These are phyloP conservation scores for Sus cebifrons DNA, from an alignment of 2,797 vertebrate genomes.

Conservation along the genomic window DNA sequence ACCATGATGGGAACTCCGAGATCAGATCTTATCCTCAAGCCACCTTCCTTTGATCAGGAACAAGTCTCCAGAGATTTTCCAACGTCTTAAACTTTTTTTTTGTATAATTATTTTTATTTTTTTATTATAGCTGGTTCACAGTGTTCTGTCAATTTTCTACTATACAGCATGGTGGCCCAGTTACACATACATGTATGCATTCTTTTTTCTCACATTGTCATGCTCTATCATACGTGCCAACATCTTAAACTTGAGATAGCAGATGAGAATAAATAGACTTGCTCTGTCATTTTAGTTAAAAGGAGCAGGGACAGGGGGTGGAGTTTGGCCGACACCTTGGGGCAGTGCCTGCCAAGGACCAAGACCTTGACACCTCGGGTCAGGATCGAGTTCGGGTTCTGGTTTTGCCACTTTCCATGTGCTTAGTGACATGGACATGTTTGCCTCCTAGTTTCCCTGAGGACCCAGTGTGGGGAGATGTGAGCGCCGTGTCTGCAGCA, in stretches of 20 bases:
- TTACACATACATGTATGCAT: too few relatives aligned
- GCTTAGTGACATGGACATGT: neutral
- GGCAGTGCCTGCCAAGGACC: fast-evolving
- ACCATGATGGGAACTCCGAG: neutral
- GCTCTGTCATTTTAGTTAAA: too few relatives aligned
- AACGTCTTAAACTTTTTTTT: neutral
- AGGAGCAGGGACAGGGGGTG: fast-evolving
- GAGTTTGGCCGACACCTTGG: neutral
- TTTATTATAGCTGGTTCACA: too few relatives aligned
- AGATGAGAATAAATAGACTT: neutral
- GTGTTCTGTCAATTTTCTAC: too few relatives aligned
- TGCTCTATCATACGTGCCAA: too few relatives aligned
- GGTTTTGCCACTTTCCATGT: fast-evolving
- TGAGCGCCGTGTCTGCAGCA: fast-evolving
- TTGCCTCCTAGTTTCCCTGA: neutral
- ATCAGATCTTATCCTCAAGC: neutral
- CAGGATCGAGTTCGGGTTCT: neutral
- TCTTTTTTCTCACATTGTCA: too few relatives aligned
- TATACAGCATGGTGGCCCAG: too few relatives aligned
- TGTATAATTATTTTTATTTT: too few relatives aligned
- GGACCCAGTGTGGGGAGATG: neutral
- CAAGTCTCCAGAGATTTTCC: neutral
- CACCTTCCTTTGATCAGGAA: neutral
- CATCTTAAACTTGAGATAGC: neutral
- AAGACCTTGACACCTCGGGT: neutral